Evolutionary conservation across 2,113 vertebrate genomes (phyloP), one percentile per base, ranked within the genome.

Genomic region (Pedionomus torquatus): DNA sequence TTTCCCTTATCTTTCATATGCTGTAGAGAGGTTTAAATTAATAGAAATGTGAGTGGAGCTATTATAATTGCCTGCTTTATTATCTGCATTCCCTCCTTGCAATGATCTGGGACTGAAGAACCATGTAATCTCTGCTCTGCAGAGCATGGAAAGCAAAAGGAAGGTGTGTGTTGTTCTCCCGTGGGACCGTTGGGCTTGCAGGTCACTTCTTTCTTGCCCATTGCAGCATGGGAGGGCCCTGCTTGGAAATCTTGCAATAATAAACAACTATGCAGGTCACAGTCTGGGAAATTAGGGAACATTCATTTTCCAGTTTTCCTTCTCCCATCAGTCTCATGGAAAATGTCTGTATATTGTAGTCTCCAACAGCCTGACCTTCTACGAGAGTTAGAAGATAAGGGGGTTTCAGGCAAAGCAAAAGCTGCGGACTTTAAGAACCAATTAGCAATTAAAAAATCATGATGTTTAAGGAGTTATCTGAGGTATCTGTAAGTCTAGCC

Each of bases 21-120:
- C n/a, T 84, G 65, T 54, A 57, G 52, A 91, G 77, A 94, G 44
- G 10, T 85, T 91, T 79, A 89, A 89, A 91, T 92, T 92, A 93
- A 87, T 83, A 83, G 70, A 97, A 97, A 92, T 4, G 0, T 89
- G 83, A 95, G 61, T 69, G 83, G 37, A 91, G 58, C 65, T 89
- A 46, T 87, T 91, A 83, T 66, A 95, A 77, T 66, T 87, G 19
- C n/a, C 61, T 71, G 15, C 64, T 84, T 89, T 79, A 61, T 65
- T 65, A 57, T 85, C 77, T 93, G 10, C 12, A 15, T 84, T 87
- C 82, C 69, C 33, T 86, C 28, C 17, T 37, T 66, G 48, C 46
- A 19, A 1, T 79, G 74, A 84, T 84, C 77, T 79, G 31, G 44
- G 25, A 49, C 28, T 79, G 92, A 79, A 92, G 61, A 80, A n/a